These are phyloP conservation scores for Bostrychus sinensis DNA, from an alignment of 2,113 vertebrate genomes.

Conservation along the genomic window DNA sequence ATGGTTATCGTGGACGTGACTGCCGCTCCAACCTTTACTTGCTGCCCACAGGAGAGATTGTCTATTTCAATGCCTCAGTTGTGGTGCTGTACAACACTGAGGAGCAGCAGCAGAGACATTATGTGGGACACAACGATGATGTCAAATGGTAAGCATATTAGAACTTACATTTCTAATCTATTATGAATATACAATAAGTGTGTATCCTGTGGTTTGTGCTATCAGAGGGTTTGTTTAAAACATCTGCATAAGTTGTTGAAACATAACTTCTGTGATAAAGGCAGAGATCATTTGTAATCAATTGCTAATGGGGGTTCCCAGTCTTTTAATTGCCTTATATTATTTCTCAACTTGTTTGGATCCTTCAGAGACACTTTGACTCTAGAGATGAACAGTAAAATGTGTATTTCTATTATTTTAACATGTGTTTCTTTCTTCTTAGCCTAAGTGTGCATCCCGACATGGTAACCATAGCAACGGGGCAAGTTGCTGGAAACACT, in stretches of 20 bases:
- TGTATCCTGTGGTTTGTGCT: too few relatives aligned
- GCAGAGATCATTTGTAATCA: background rate
- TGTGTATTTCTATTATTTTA: background rate
- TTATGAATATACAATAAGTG: background rate
- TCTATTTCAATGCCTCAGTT: constrained; percentile 90
- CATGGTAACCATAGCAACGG: constrained; percentile 92
- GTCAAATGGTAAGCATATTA: constrained; percentile 86
- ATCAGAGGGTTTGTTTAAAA: too few relatives aligned
- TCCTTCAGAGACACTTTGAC: background rate
- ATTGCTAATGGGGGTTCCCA: background rate
- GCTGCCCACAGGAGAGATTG: constrained; percentile 90
- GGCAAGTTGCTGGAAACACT: constrained; percentile 90
- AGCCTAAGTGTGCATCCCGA: constrained; percentile 92
- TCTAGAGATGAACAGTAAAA: background rate
- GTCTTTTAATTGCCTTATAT: background rate
- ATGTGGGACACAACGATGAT: constrained; percentile 91
- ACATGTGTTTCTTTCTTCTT: constrained; percentile 27
- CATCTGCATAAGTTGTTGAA: too few relatives aligned
- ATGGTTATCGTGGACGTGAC: constrained; percentile 90
- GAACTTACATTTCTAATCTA: background rate
- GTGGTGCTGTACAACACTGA: constrained; percentile 90
- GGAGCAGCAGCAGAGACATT: constrained; percentile 90
- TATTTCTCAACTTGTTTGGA: background rate
- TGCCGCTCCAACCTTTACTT: constrained; percentile 90
- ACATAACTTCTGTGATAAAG: too few relatives aligned